Percentiles rank a stretch among this genome's conserved stretches.
Conservation (phyloP, 1,140 invertebrate species). For the Trissolcus basalis region DNA sequence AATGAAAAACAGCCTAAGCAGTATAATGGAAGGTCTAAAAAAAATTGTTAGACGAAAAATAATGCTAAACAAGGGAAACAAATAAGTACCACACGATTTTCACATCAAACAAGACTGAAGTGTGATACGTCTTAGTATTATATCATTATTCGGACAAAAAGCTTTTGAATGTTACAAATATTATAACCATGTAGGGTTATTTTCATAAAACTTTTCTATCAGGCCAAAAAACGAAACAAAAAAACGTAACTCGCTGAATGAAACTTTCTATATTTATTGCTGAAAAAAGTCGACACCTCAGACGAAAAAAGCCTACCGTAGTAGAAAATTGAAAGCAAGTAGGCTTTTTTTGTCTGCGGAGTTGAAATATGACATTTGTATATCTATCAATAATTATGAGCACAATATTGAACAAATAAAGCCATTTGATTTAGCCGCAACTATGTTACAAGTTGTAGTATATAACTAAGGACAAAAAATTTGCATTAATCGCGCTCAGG, state of each 20-base stretch:
- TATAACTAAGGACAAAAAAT: slow-evolving; percentile 22
- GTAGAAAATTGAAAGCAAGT: not conserved
- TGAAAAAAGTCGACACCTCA: too few species aligned
- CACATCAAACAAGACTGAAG: slow-evolving; percentile 52
- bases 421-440: slow-evolving; percentile 22
- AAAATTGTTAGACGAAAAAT: slow-evolving; percentile 35
- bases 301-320: too few species aligned
- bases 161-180: slow-evolving; percentile 41
- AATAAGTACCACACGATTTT: slow-evolving; percentile 38
- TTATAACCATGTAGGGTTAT: slow-evolving; percentile 5
- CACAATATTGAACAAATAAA: not conserved
- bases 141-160: slow-evolving; percentile 36
- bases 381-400: not conserved
- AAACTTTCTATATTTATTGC: too few species aligned
- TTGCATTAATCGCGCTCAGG: slow-evolving; percentile 39
- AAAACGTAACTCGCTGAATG: not conserved
- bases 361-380: not conserved
- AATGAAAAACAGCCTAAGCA: slow-evolving; percentile 21
- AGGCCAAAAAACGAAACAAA: not conserved
- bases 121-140: slow-evolving; percentile 49
- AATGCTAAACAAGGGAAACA: not conserved
- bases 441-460: slow-evolving; percentile 32
- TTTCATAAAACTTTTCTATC: not conserved
- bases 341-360: not conserved
- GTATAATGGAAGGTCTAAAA: slow-evolving; percentile 33